phyloP scores from a whole-genome alignment of 2,113 vertebrate species.

The Nibea albiflora region DNA sequence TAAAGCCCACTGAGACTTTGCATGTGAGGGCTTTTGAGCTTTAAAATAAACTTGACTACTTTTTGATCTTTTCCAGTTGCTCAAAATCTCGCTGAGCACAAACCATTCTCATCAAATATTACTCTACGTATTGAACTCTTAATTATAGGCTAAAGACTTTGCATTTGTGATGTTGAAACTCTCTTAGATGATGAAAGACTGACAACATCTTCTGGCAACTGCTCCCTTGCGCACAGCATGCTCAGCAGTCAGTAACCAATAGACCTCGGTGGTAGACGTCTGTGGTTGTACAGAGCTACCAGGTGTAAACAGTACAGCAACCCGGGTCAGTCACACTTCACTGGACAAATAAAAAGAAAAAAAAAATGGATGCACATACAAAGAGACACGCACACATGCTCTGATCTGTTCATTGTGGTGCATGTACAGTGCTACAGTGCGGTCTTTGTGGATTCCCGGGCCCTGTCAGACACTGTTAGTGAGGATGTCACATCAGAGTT shows the following conservation, averaged over 20 bases:
- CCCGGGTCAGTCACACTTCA: background rate
- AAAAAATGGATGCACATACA: slow-evolving; percentile 1
- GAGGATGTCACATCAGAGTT: slow-evolving; percentile 77
- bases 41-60: slow-evolving; percentile 24
- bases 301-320: slow-evolving; percentile 26
- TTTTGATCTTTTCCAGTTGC: slow-evolving; percentile 33
- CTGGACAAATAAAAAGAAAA: slow-evolving; percentile 27
- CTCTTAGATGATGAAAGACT: slow-evolving; percentile 49
- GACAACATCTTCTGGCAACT: slow-evolving; percentile 3
- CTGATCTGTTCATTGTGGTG: slow-evolving; percentile 47
- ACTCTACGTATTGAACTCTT: slow-evolving; percentile 1
- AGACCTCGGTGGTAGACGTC: slow-evolving; percentile 1
- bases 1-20: slow-evolving; percentile 17
- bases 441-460: slow-evolving; percentile 79
- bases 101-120: slow-evolving; percentile 22
- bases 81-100: background rate
- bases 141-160: slow-evolving; percentile 14
- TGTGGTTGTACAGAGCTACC: background rate
- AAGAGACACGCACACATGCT: slow-evolving; percentile 33
- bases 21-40: background rate
- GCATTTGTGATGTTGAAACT: slow-evolving; percentile 40
- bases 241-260: background rate
- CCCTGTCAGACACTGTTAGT: slow-evolving; percentile 84
- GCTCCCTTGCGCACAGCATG: background rate
- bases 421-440: slow-evolving; percentile 62